Evolutionary conservation across 2,888 invertebrate species (phyloP).

Genomic region (Rotaria sp.): DNA sequence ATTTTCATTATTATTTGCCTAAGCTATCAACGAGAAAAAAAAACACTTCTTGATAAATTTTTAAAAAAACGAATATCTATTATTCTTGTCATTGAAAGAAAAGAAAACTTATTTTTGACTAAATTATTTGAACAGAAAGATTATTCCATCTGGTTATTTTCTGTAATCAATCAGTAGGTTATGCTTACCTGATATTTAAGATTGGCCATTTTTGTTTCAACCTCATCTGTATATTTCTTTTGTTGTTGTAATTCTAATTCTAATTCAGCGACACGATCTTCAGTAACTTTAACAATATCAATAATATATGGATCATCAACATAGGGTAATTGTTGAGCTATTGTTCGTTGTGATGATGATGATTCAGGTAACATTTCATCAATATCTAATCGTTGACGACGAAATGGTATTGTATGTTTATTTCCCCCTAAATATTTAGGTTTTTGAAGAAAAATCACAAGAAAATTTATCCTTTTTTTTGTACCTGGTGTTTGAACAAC

Average conservation of each 20-base stretch:
- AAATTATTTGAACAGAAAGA: background rate
- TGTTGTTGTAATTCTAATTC: slow-evolving; percentile 45
- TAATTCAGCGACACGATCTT: slow-evolving; percentile 50
- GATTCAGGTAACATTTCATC: slow-evolving; percentile 49
- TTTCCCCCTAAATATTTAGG: slow-evolving; percentile 47
- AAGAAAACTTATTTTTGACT: background rate
- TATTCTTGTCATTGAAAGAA: background rate
- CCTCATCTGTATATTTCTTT: slow-evolving; percentile 48
- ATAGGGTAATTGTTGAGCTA: slow-evolving; percentile 7
- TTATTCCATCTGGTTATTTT: background rate
- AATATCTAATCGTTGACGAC: slow-evolving; percentile 55
- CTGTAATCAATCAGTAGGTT: background rate
- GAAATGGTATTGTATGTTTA: slow-evolving; percentile 54
- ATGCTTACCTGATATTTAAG: slow-evolving; percentile 51
- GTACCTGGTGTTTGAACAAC: slow-evolving; percentile 55
- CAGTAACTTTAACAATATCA: slow-evolving; percentile 53
- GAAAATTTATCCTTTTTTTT: background rate
- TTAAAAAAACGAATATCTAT: background rate
- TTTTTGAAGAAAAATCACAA: background rate
- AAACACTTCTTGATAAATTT: background rate
- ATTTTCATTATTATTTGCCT: background rate
- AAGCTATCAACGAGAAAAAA: background rate
- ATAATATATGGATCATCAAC: slow-evolving; percentile 51
- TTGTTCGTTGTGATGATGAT: slow-evolving; percentile 33
- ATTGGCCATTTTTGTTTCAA: slow-evolving; percentile 49